Conservation (phyloP, 2,113 vertebrate genomes). For the Sciurus niger region DNA sequence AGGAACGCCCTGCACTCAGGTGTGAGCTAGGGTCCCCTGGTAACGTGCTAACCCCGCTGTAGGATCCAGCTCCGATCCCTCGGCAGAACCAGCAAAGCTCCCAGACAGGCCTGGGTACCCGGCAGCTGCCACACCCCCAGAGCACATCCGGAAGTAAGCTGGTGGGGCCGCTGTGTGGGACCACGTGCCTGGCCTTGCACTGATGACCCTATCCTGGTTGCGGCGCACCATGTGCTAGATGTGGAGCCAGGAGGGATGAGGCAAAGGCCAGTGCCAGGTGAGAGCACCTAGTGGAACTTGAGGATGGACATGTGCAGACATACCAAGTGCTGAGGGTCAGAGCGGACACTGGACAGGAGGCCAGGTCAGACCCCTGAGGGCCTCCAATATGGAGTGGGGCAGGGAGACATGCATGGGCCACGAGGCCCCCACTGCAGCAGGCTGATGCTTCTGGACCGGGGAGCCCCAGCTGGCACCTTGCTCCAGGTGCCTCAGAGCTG, state of each 20-base stretch:
- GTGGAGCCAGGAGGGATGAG: not conserved
- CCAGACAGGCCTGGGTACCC: too few species aligned
- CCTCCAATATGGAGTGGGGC: too few species aligned
- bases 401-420: not conserved
- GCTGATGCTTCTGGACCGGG: not conserved
- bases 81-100: not conserved
- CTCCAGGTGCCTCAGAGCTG: fast-evolving
- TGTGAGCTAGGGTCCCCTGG: fast-evolving
- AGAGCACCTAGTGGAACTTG: not conserved
- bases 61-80: not conserved
- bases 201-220: not conserved
- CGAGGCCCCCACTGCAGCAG: too few species aligned
- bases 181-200: too few species aligned
- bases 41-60: fast-evolving
- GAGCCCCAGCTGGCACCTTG: not conserved
- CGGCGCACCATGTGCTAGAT: fast-evolving
- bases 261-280: not conserved
- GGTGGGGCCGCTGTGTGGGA: too few species aligned
- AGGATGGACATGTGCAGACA: too few species aligned
- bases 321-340: not conserved
- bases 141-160: not conserved
- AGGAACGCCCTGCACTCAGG: not conserved
- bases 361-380: not conserved
- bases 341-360: fast-evolving
- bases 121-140: fast-evolving